Evolutionary conservation across 2,113 vertebrate species (phyloP).

Genomic region (Galemys pyrenaicus): DNA sequence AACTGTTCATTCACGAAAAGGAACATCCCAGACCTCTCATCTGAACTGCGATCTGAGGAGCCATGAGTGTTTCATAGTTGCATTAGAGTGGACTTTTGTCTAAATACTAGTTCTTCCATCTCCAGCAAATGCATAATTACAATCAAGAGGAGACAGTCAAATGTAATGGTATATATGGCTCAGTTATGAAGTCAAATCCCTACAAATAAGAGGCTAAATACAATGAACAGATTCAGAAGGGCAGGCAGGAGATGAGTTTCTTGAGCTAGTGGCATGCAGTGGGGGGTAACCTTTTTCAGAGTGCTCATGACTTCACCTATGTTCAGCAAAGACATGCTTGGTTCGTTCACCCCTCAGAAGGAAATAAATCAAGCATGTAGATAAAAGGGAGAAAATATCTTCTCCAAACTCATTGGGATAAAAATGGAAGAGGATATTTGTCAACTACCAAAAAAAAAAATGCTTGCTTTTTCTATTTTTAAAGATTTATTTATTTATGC

Average conservation of each 20-base stretch:
- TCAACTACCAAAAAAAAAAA: neutral
- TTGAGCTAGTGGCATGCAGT: too few relatives aligned
- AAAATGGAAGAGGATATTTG: neutral
- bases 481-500: too few relatives aligned
- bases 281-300: neutral
- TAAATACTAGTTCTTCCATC: neutral
- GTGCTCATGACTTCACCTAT: neutral
- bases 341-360: neutral
- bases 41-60: neutral
- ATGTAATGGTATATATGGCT: neutral
- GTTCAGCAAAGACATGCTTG: neutral
- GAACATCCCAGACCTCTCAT: neutral
- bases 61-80: neutral
- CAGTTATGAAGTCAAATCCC: neutral
- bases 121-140: neutral
- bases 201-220: neutral
- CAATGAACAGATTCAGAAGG: neutral
- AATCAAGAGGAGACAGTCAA: neutral
- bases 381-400: neutral
- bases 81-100: neutral
- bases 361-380: neutral
- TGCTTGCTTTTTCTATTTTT: too few relatives aligned
- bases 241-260: neutral
- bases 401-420: neutral
- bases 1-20: neutral